phyloP scores from a whole-genome alignment of 2,113 vertebrate genomes.

The Coturnix japonica region DNA sequence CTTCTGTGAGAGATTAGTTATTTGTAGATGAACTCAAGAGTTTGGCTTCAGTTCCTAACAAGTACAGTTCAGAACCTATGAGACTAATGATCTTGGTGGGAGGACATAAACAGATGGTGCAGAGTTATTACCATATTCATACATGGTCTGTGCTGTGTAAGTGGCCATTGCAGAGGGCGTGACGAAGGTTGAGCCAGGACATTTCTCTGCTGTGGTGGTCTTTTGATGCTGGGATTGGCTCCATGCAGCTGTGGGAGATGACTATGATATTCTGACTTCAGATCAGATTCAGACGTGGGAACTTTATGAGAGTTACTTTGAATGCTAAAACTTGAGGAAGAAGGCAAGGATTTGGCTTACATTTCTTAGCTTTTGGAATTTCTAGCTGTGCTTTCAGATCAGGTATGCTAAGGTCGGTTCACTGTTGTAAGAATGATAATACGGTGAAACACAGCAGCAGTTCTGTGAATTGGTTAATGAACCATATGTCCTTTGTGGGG shows the following conservation, averaged over 20 bases:
- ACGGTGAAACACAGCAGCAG: neutral
- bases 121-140: neutral
- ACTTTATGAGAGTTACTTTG: neutral
- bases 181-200: neutral
- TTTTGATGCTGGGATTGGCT: neutral
- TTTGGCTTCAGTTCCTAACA: neutral
- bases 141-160: neutral
- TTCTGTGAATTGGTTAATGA: neutral
- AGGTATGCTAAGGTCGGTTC: neutral
- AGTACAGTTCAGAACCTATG: neutral
- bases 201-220: neutral
- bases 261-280: neutral
- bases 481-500: neutral
- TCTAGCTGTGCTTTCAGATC: neutral
- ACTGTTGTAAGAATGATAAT: neutral
- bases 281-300: neutral
- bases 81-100: neutral
- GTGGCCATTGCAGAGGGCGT: neutral
- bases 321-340: neutral
- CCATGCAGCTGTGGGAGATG: accelerated
- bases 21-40: neutral
- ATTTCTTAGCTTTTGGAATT: neutral
- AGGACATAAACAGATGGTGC: neutral
- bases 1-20: neutral
- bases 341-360: neutral